Evolutionary conservation across 1,140 invertebrate genomes (phyloP).

Genomic region (Papilio xuthus): DNA sequence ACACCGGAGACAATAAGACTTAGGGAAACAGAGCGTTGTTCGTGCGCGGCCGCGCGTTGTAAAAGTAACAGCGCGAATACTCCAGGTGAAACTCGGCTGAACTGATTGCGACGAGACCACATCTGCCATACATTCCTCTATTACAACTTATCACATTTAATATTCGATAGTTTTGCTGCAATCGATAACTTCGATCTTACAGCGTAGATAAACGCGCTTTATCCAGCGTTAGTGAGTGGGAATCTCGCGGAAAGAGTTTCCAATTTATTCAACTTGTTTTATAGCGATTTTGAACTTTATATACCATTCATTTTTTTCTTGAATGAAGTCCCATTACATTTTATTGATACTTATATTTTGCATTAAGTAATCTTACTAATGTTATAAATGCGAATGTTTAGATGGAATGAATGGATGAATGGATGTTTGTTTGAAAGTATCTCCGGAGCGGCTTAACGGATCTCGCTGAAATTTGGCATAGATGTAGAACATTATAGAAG

Average conservation of each 20-base stretch:
- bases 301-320: neutral
- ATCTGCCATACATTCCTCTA: conserved; percentile 64
- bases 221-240: neutral
- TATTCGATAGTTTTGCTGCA: conserved; percentile 45
- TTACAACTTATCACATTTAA: conserved; percentile 61
- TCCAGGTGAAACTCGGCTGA: conserved; percentile 78
- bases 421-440: too few relatives aligned
- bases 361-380: neutral
- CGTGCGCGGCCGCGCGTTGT: conserved; percentile 78
- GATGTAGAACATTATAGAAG: too few relatives aligned
- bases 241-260: neutral
- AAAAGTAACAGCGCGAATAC: conserved; percentile 80
- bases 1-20: conserved; percentile 70
- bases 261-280: neutral
- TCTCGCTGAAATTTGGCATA: too few relatives aligned
- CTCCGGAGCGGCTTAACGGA: too few relatives aligned
- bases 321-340: neutral
- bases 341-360: neutral
- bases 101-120: conserved; percentile 67
- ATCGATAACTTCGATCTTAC: conserved; percentile 34
- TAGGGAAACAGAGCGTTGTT: conserved; percentile 79
- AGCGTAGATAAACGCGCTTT: neutral
- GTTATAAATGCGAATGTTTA: too few relatives aligned
- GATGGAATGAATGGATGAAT: too few relatives aligned
- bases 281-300: neutral